Conservation (phyloP, 2,113 vertebrate genomes). For the Pomatorhinus ruficollis region DNA sequence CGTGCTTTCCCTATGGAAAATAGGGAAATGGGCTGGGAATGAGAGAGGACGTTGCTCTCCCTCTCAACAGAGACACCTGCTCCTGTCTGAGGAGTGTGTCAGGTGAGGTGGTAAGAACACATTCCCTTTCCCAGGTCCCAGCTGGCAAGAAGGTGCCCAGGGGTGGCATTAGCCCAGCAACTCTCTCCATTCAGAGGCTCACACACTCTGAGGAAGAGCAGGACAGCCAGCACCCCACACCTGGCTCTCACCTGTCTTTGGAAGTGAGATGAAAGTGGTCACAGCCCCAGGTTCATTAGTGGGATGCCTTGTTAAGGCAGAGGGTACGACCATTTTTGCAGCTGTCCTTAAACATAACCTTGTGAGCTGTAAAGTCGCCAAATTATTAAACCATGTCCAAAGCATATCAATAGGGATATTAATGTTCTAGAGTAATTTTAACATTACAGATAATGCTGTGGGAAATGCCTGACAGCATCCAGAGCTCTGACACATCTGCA, state of each 20-base stretch:
- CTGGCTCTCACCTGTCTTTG: neutral
- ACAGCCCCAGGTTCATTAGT: neutral
- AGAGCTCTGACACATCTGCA: neutral
- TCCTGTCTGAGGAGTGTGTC: neutral
- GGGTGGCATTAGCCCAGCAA: neutral
- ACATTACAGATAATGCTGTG: neutral
- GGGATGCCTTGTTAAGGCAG: neutral
- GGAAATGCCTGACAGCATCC: neutral
- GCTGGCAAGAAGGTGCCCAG: fast-evolving
- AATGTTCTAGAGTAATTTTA: neutral
- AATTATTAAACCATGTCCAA: neutral
- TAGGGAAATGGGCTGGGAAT: neutral
- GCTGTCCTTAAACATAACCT: neutral
- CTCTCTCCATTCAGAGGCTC: neutral
- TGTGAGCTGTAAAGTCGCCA: neutral
- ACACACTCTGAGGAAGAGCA: neutral
- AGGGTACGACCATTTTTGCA: neutral
- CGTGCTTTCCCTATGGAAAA: neutral
- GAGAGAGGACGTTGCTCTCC: neutral
- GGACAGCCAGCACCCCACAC: neutral
- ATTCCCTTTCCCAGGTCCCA: neutral
- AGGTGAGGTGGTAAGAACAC: neutral
- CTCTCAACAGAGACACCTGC: neutral
- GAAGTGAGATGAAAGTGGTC: neutral
- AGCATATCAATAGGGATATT: neutral